These are phyloP conservation scores for Diacarnus erythraeanus DNA, from an alignment of 37 sponge, comb jelly and placozoan species.

Conservation along the genomic window DNA sequence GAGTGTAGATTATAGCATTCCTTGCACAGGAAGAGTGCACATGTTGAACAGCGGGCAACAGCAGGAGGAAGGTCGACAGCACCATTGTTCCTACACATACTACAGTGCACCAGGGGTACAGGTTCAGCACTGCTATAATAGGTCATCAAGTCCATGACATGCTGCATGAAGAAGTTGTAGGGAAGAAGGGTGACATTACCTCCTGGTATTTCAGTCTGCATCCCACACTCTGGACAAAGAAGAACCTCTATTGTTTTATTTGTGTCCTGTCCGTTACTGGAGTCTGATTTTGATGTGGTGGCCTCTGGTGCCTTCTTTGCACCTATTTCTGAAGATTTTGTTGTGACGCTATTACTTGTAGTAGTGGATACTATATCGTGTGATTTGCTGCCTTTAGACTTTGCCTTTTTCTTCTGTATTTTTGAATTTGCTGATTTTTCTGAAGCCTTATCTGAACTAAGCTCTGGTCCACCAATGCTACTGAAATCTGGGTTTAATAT, in stretches of 20 bases:
- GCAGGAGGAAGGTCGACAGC: conserved; percentile 31
- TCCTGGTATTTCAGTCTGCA: conserved; percentile 29
- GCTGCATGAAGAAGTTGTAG: conserved; percentile 59
- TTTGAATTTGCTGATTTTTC: not conserved
- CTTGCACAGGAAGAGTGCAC: conserved; percentile 47
- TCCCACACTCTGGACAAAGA: conserved; percentile 44
- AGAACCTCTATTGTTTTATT: not conserved
- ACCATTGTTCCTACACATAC: conserved; percentile 47
- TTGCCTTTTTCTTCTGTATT: not conserved
- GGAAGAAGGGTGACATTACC: conserved; percentile 23
- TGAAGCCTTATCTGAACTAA: not conserved
- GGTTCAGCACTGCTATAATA: conserved; percentile 60
- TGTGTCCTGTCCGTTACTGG: not conserved
- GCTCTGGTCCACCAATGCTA: not conserved
- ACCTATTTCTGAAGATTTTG: not conserved
- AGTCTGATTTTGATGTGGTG: not conserved
- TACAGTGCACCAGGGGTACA: conserved; percentile 44
- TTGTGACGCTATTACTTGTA: not conserved
- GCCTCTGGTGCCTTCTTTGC: not conserved
- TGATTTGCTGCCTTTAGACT: not conserved
- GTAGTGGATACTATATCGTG: not conserved
- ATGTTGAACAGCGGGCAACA: conserved; percentile 46
- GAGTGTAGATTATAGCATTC: conserved; percentile 48
- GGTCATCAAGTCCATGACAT: conserved; percentile 57
- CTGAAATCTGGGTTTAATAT: not conserved